Conservation (phyloP, 2,113 vertebrate genomes). For the Regulus satrapa region DNA sequence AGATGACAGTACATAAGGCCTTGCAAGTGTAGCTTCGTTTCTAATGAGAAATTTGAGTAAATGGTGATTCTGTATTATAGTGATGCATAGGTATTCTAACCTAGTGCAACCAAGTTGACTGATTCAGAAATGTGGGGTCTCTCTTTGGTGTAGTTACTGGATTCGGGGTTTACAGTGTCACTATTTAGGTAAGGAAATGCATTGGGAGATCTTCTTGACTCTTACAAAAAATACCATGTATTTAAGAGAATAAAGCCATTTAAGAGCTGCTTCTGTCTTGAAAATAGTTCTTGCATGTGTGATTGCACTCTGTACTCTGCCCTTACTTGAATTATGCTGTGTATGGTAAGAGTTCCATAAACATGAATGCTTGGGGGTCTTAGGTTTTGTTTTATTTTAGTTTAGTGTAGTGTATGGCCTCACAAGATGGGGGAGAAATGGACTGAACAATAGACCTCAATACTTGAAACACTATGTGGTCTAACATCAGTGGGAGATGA, state of each 20-base stretch:
- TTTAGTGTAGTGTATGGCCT: background rate
- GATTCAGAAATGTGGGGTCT: background rate
- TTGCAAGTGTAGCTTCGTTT: background rate
- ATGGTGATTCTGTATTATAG: background rate
- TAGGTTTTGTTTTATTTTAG: background rate
- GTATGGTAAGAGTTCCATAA: background rate
- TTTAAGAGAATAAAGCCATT: background rate
- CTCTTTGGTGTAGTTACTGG: background rate
- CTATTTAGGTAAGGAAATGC: background rate
- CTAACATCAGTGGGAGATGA: conserved; percentile 2
- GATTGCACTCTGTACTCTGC: background rate
- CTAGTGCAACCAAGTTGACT: background rate
- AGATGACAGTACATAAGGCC: rapidly evolving
- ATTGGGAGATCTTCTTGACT: background rate
- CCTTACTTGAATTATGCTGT: background rate
- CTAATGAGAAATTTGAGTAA: background rate
- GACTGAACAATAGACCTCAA: background rate
- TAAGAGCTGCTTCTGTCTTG: background rate
- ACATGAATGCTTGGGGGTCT: background rate
- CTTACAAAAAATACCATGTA: rapidly evolving
- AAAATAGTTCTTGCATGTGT: background rate
- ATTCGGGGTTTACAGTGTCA: background rate
- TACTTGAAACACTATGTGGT: background rate
- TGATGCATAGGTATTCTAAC: background rate
- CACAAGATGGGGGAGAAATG: background rate